Conservation (phyloP, 1,140 invertebrate genomes). For the Penaeus indicus region DNA sequence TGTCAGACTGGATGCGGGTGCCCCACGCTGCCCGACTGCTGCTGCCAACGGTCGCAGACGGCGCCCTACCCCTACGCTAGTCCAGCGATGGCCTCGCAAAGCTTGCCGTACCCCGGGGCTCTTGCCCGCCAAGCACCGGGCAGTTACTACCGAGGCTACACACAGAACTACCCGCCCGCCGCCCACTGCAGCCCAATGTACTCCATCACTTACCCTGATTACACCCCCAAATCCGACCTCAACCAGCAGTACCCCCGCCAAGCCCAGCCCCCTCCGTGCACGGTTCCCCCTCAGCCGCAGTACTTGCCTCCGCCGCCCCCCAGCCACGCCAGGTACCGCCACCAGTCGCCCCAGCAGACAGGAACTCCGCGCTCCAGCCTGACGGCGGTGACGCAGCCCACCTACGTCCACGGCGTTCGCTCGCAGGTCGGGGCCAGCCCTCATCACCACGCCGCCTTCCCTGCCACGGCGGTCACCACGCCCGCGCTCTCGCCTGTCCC, state of each 20-base stretch:
- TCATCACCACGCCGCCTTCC: neutral
- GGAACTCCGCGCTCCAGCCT: conserved; percentile 16
- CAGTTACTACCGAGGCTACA: conserved; percentile 10
- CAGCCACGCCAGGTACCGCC: conserved; percentile 35
- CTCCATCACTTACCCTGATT: conserved; percentile 59
- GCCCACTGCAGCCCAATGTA: conserved; percentile 51
- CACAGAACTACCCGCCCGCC: conserved; percentile 12
- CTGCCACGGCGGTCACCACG: conserved; percentile 11
- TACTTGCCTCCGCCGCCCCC: conserved; percentile 54
- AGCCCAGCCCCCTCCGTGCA: conserved; percentile 7
- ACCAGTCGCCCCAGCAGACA: conserved; percentile 23
- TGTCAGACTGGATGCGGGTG: neutral
- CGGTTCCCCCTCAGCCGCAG: conserved; percentile 52
- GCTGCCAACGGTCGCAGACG: neutral
- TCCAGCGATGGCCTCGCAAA: neutral
- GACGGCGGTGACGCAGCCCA: conserved; percentile 37
- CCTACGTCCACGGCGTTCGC: conserved; percentile 45
- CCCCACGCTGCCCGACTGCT: too few species aligned
- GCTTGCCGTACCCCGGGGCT: conserved; percentile 3
- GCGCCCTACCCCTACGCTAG: conserved; percentile 13
- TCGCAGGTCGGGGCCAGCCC: conserved; percentile 29
- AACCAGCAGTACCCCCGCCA: neutral
- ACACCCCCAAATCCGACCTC: conserved; percentile 16
- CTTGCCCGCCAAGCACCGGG: neutral
- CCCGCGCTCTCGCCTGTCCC: conserved; percentile 41